A percentile compares a stretch with the other conserved stretches of the same genome.
Conservation (phyloP, 2,888 invertebrate genomes). For the Pardosa pseudoannulata region DNA sequence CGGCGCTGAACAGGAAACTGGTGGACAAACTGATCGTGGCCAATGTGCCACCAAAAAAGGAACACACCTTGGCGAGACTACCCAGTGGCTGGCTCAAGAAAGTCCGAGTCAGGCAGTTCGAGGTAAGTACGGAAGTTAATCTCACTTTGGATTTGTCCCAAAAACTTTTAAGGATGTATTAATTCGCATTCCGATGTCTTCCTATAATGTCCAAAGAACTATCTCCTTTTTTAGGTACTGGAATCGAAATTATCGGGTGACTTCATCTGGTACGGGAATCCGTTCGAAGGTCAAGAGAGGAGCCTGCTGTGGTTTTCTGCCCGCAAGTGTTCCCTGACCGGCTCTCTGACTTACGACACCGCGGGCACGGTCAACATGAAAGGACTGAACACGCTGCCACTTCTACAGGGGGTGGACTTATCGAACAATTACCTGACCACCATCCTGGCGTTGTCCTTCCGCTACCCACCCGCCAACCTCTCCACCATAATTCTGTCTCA, state of each 20-base stretch:
- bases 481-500: conserved; percentile 24
- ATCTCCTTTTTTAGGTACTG: neutral
- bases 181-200: no score
- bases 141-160: no score
- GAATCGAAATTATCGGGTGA: conserved; percentile 41
- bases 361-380: conserved; percentile 36
- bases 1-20: conserved; percentile 42
- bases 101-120: conserved; percentile 42
- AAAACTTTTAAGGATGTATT: neutral
- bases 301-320: conserved; percentile 22
- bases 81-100: conserved; percentile 29
- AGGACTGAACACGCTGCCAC: conserved; percentile 25
- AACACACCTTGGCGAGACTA: conserved; percentile 24
- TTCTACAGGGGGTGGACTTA: conserved; percentile 33
- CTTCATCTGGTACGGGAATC: conserved; percentile 37
- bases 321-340: conserved; percentile 21
- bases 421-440: conserved; percentile 33
- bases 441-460: conserved; percentile 17
- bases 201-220: no score
- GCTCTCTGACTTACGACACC: conserved; percentile 25
- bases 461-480: conserved; percentile 34
- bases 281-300: conserved; percentile 46
- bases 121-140: no score
- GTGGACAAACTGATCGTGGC: conserved; percentile 39
- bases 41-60: conserved; percentile 20